These are phyloP conservation scores for Styela clava DNA, from an alignment of 23 tunicate species.

Conservation along the genomic window DNA sequence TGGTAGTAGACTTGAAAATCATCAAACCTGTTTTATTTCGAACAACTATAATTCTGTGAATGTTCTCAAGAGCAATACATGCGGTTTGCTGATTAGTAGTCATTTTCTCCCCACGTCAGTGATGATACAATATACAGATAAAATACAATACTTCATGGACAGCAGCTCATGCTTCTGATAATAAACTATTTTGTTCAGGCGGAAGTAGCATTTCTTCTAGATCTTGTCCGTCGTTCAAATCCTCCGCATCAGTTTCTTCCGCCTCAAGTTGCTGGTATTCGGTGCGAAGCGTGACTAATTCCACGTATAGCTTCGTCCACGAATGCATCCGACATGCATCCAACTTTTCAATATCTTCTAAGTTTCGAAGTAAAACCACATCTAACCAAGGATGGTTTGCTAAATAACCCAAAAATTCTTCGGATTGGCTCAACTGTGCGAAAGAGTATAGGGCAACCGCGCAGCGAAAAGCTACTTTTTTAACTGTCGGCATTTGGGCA, in stretches of 20 bases:
- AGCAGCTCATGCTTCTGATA: no score
- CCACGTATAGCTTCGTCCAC: constrained; percentile 1
- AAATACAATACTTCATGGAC: no score
- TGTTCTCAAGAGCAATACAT: no score
- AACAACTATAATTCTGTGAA: no score
- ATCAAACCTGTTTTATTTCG: no score
- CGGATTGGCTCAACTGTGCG: background rate
- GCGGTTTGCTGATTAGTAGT: no score
- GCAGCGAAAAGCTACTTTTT: background rate
- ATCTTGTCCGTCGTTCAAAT: background rate
- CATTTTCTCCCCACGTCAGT: no score
- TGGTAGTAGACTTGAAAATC: no score
- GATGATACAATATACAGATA: no score
- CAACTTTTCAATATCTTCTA: background rate
- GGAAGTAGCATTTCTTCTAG: background rate
- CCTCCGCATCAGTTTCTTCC: background rate
- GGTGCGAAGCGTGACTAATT: background rate
- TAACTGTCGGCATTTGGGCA: background rate
- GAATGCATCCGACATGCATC: background rate
- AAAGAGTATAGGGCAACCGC: background rate
- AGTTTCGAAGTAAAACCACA: background rate
- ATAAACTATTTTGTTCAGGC: background rate
- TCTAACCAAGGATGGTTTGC: constrained; percentile 2
- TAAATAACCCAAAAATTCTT: background rate
- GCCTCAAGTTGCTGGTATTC: background rate